Conservation (phyloP, 2,888 invertebrate genomes). For the Unio delphinus region DNA sequence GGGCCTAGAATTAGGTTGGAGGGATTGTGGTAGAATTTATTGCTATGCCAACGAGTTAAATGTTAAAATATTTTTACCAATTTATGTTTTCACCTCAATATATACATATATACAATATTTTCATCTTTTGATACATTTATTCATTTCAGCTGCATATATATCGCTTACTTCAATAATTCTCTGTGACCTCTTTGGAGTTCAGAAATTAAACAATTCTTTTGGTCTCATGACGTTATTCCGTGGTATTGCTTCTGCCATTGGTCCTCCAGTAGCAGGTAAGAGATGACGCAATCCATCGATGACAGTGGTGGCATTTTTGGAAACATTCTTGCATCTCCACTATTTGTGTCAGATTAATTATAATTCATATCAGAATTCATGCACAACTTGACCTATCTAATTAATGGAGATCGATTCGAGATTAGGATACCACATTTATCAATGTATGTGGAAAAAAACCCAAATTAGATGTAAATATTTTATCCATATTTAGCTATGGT, state of each 20-base stretch:
- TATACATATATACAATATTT: neutral
- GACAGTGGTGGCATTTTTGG: neutral
- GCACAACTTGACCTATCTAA: too few relatives aligned
- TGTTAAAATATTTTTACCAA: too few relatives aligned
- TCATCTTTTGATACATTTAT: neutral
- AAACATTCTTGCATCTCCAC: neutral
- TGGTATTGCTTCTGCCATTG: slow-evolving; percentile 91
- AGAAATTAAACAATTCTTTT: slow-evolving; percentile 96
- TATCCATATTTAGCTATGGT: too few relatives aligned
- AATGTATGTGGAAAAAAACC: too few relatives aligned
- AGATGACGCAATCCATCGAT: neutral
- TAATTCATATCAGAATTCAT: neutral
- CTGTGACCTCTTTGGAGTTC: slow-evolving; percentile 94
- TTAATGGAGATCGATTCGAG: too few relatives aligned
- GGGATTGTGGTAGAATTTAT: too few relatives aligned
- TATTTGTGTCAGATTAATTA: neutral
- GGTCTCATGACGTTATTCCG: slow-evolving; percentile 95
- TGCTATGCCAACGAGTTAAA: too few relatives aligned
- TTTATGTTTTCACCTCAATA: too few relatives aligned
- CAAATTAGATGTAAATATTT: too few relatives aligned
- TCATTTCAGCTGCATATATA: slow-evolving; percentile 89
- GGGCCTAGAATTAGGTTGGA: too few relatives aligned
- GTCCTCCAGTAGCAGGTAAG: slow-evolving; percentile 86
- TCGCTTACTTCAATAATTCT: slow-evolving; percentile 97
- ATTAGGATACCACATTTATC: too few relatives aligned